Evolutionary conservation across 2,797 vertebrate genomes (phyloP), one percentile per base, ranked within the genome.

Genomic region (Masticophis lateralis): DNA sequence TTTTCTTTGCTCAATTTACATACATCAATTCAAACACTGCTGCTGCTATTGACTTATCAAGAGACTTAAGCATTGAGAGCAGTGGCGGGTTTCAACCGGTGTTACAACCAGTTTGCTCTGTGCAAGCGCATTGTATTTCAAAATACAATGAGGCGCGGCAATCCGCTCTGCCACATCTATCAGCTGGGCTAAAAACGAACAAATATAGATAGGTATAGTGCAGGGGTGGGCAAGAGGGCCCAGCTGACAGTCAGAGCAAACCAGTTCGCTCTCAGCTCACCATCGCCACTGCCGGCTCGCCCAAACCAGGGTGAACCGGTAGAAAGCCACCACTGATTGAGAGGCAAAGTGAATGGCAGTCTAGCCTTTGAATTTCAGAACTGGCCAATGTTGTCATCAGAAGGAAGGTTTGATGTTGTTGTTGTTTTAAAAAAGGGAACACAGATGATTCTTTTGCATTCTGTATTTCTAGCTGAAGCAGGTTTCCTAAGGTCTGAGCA

Each of bases 31-130:
- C 90, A 90, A 88, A 92, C 93, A 37, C 14, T 69, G n/a, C 92
- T 95, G 93, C 90, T 92, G 94, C 95, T 95, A 88, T 95, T 93
- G 95, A 86, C 51, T 94, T 92, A 95, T 93, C 94, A 93, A 96
- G 27, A 74, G 37, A 37, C 94, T 94, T 91, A 93, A 95, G 87
- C 74, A 91, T 92, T 95, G 87, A 56, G 92, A 96, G 92, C 51
- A 53, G 51, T 53, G 51, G 9, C 10, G 51, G 51, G 51, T 53
- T 53, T 53, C 51, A 47, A 53, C 51, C 51, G 9, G 9, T 53
- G 51, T 53, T 53, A 53, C 51, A 53, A 53, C 51, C 51, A 53
- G 51, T 53, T 53, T 9, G 1, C 51, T 53, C 51, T 8, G 51
- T 9, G 51, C 51, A 53, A 53, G 51, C 9, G 9, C 9, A 53